Percentiles rank a stretch among this genome's conserved stretches.
phyloP scores from a whole-genome alignment of 2,797 vertebrate species.

The Anolis apletophallus region DNA sequence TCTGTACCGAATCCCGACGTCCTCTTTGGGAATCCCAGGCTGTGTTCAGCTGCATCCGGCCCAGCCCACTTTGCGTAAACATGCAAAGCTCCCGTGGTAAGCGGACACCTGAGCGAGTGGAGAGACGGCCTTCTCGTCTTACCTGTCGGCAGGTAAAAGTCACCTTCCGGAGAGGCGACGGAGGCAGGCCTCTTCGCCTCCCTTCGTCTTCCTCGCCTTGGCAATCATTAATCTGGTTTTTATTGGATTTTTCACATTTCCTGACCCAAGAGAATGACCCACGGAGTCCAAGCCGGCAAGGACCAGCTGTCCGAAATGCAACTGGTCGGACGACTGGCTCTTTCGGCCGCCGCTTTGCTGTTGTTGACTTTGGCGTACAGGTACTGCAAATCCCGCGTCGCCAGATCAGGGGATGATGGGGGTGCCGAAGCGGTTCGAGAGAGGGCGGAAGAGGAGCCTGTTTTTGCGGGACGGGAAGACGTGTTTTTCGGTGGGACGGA shows the following conservation, averaged over 20 bases:
- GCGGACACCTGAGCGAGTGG: not conserved
- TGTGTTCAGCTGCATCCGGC: conserved; percentile 17
- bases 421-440: rapidly evolving
- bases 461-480: not conserved
- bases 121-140: conserved; percentile 8
- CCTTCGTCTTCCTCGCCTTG: conserved; percentile 9
- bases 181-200: not conserved
- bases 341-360: conserved; percentile 85
- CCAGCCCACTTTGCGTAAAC: conserved; percentile 59
- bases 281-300: conserved; percentile 44
- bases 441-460: not conserved
- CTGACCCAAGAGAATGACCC: conserved; percentile 66
- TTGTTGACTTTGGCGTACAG: conserved; percentile 85
- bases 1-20: not conserved
- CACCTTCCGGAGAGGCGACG: conserved; percentile 65
- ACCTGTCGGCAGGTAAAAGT: conserved; percentile 61
- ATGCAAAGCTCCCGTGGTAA: conserved; percentile 51
- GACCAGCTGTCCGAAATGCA: conserved; percentile 87
- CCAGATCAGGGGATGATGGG: rapidly evolving
- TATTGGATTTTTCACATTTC: conserved; percentile 72
- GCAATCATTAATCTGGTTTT: conserved; percentile 75
- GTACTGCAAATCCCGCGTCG: conserved; percentile 84
- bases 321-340: conserved; percentile 84
- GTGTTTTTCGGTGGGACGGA: rapidly evolving
- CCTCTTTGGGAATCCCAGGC: not conserved